These are phyloP conservation scores for Seira ritae DNA, from an alignment of 2,888 invertebrate genomes.

Conservation along the genomic window DNA sequence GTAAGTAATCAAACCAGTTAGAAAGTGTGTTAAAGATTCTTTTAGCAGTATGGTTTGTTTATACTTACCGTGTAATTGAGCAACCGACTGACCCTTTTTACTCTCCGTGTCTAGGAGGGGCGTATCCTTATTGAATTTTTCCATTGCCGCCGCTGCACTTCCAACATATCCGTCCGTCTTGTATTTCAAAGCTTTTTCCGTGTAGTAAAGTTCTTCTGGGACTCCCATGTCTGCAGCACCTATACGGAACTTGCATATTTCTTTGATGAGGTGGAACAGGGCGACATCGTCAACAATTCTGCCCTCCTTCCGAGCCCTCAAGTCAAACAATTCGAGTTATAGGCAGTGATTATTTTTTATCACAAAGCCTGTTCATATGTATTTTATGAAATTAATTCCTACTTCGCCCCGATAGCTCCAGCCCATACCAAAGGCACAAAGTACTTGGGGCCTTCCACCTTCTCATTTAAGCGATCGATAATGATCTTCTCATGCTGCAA, in stretches of 20 bases:
- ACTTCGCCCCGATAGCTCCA: conserved; percentile 70
- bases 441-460: conserved; percentile 73
- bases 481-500: conserved; percentile 75
- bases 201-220: conserved; percentile 90
- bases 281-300: conserved; percentile 76
- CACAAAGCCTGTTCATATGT: not conserved
- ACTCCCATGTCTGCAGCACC: conserved; percentile 77
- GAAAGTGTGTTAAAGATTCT: too few relatives aligned
- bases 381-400: not conserved
- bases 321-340: not conserved
- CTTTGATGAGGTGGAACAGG: conserved; percentile 76
- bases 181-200: conserved; percentile 88
- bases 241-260: conserved; percentile 76
- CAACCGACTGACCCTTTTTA: too few relatives aligned
- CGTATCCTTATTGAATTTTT: not conserved
- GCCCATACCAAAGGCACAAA: conserved; percentile 76
- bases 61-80: too few relatives aligned
- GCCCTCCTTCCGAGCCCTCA: conserved; percentile 74
- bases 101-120: not conserved
- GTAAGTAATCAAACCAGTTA: too few relatives aligned
- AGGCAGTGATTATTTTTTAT: not conserved
- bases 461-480: conserved; percentile 74
- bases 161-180: conserved; percentile 74
- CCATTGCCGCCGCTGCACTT: conserved; percentile 72
- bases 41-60: too few relatives aligned